Base-by-base conservation (phyloP, 1,140 invertebrate genomes). In the Hetaerina americana region DNA sequence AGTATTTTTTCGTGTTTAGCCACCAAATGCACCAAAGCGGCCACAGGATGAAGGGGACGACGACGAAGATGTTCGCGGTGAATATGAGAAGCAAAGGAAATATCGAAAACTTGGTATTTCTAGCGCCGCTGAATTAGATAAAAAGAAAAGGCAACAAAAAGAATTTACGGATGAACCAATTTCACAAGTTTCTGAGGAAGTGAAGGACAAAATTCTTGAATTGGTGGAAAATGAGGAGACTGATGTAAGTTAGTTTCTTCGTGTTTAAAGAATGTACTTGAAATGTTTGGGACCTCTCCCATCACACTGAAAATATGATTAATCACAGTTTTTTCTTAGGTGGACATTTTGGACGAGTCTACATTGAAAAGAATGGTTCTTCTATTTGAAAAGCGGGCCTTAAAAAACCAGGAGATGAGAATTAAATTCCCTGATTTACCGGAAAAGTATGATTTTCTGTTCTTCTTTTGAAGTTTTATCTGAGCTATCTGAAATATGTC, bases 341-440 rank as follows among this genome's bases (percentile, higher is more conserved):
- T 86, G 72, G 91, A 93, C 77, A 83, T 90, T 5, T 80, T 98
- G 31, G 93, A 97, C 85, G 95, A 97, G 77, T 87, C 87, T 27
- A 88, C 88, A 66, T 83, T 98, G 0, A 97, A 97, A 78, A 90
- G 92, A 79, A 87, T 98, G 78, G 87, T 98, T 31, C 81, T 97
- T 18, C 85, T 92, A 67, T 97, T 99, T 84, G 97, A 99, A 79
- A 98, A 99, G 78, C 88, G 92, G 78, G 90, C 92, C 66, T 83
- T 97, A 0, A 95, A 91, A 81, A 99, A 99, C 81, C 92, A 97
- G 79, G 97, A 99, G 84, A 95, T 98, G 90, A 87, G 98, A 76
- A 98, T 99, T 0, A 99, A 99, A 82, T 99, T 96, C 83, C 92
- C 96, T 1, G 97, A 99, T 81, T 89, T 92, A 76, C 95, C 98